A percentile compares a stretch with the other conserved stretches of the same genome.
Evolutionary conservation across 2,888 invertebrate species (phyloP).

Genomic region (Parasteatoda lunata): DNA sequence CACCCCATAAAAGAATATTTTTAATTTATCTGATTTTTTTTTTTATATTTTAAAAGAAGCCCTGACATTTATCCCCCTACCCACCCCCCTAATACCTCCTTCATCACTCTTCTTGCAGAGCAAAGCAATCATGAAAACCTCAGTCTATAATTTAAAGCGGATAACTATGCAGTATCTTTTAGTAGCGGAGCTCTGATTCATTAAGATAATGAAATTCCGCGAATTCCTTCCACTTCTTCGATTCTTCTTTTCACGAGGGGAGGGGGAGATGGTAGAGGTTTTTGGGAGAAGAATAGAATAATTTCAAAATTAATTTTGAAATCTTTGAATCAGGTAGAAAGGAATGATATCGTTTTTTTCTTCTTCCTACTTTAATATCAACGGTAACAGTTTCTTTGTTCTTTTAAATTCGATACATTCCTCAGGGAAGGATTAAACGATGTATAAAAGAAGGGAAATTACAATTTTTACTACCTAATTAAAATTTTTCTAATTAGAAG

Average conservation of each 20-base stretch:
- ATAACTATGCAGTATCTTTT: slow-evolving; percentile 57
- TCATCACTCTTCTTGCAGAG: slow-evolving; percentile 4
- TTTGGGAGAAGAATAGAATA: slow-evolving; percentile 45
- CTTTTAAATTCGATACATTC: neutral
- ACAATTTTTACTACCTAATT: slow-evolving; percentile 49
- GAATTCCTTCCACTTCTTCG: slow-evolving; percentile 47
- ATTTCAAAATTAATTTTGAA: slow-evolving; percentile 63
- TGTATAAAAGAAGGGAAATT: slow-evolving; percentile 5
- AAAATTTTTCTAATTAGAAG: slow-evolving; percentile 51
- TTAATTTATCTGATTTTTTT: neutral
- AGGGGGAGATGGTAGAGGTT: neutral
- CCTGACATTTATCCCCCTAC: slow-evolving; percentile 31
- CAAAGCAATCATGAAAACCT: slow-evolving; percentile 65
- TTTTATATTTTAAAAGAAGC: slow-evolving; percentile 10
- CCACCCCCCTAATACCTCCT: neutral
- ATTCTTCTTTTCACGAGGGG: neutral
- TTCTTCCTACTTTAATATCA: slow-evolving; percentile 6
- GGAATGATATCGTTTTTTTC: neutral
- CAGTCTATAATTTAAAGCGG: slow-evolving; percentile 65
- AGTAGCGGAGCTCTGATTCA: slow-evolving; percentile 58
- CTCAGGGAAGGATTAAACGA: slow-evolving; percentile 34
- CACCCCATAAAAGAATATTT: slow-evolving; percentile 12
- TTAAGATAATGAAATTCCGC: slow-evolving; percentile 66
- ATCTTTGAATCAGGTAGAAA: slow-evolving; percentile 51
- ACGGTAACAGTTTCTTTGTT: neutral